Percentiles rank a stretch among this genome's conserved stretches.
Conservation (phyloP, 1,140 invertebrate species). For the Goniozus legneri region DNA sequence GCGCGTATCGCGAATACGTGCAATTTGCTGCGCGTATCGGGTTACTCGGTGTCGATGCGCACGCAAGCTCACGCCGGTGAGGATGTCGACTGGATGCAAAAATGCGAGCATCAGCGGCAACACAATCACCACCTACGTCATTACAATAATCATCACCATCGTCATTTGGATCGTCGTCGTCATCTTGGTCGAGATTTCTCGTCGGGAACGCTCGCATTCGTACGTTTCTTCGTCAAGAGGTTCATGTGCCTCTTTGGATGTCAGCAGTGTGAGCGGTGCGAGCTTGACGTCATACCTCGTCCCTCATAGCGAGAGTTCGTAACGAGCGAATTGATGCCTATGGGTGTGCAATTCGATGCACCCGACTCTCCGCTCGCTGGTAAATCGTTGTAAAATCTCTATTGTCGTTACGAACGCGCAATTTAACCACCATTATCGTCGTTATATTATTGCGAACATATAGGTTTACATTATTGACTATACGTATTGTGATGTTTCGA, state of each 20-base stretch:
- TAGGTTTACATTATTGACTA: too few relatives aligned
- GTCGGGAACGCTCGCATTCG: neutral
- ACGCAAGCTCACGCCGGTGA: constrained; percentile 37
- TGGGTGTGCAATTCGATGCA: constrained; percentile 39
- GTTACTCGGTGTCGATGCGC: constrained; percentile 19
- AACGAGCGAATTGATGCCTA: constrained; percentile 34
- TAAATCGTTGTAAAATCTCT: too few relatives aligned
- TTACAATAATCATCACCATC: constrained; percentile 18
- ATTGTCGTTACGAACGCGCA: too few relatives aligned
- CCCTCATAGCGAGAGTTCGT: constrained; percentile 23
- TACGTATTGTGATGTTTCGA: too few relatives aligned
- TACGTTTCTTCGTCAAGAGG: neutral
- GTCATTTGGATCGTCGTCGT: constrained; percentile 16
- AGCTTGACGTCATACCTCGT: constrained; percentile 15
- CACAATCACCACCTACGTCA: constrained; percentile 25
- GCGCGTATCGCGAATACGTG: constrained; percentile 16
- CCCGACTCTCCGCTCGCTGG: constrained; percentile 36
- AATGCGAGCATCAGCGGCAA: constrained; percentile 36
- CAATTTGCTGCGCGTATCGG: constrained; percentile 20
- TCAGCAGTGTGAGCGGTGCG: neutral
- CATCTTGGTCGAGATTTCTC: constrained; percentile 15
- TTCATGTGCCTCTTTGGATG: neutral
- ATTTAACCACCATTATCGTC: too few relatives aligned
- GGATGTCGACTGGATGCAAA: constrained; percentile 30
- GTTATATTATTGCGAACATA: too few relatives aligned